Percentiles rank a stretch among this genome's conserved stretches.
phyloP scores from a whole-genome alignment of 1,140 invertebrate species.

The Brachystomella parvula region DNA sequence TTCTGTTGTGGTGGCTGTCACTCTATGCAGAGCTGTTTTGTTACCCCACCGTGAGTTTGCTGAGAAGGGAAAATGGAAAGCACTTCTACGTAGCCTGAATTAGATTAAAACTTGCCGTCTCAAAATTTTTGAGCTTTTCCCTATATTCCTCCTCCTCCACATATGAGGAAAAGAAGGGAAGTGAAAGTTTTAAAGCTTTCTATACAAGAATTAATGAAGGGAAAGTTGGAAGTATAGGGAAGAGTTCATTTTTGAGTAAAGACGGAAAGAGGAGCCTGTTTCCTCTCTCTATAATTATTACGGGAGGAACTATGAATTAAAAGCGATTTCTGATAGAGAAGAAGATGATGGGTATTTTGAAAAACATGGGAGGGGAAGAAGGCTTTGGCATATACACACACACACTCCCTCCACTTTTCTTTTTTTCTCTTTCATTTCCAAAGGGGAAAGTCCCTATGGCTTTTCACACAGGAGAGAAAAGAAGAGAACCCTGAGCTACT shows the following conservation, averaged over 20 bases:
- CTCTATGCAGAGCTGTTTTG: too few species aligned
- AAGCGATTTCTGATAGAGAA: conserved; percentile 8
- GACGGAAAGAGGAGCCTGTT: neutral
- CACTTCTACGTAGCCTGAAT: neutral
- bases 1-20: too few species aligned
- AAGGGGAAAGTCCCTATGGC: neutral
- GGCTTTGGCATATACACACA: neutral
- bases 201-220: neutral
- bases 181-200: too few species aligned
- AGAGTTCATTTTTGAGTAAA: neutral
- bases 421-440: neutral
- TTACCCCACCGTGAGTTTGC: too few species aligned
- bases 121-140: too few species aligned
- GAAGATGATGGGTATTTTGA: neutral
- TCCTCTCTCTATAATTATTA: neutral
- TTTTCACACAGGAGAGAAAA: neutral
- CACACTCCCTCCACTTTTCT: neutral
- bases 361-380: neutral
- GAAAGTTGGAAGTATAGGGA: neutral
- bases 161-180: too few species aligned
- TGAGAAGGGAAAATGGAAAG: conserved; percentile 1
- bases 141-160: too few species aligned
- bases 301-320: conserved; percentile 4
- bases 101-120: neutral
- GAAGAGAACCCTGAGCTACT: neutral